Percentiles rank a stretch among this genome's conserved stretches.
Evolutionary conservation across 1,140 invertebrate genomes (phyloP).

Genomic region (Macrocentrus cingulum): DNA sequence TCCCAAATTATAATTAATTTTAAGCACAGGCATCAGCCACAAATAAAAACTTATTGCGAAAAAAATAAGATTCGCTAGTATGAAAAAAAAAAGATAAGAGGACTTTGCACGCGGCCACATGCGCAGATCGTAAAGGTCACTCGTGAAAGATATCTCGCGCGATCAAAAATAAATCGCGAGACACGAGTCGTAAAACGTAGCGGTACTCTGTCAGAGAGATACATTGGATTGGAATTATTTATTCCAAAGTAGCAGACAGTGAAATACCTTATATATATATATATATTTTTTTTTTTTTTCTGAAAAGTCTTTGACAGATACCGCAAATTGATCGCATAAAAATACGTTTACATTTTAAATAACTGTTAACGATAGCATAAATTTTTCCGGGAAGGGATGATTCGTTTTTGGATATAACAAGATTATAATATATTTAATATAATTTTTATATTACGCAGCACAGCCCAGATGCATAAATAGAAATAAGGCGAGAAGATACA

Average conservation of each 20-base stretch:
- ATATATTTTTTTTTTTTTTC: no score
- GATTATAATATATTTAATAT: no score
- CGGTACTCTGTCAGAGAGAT: constrained; percentile 19
- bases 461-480: constrained; percentile 31
- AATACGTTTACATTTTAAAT: no score
- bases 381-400: no score
- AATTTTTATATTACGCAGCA: constrained; percentile 8
- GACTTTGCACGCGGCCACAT: background rate
- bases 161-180: constrained; percentile 29
- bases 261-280: background rate
- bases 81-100: background rate
- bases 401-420: no score
- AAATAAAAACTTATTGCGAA: background rate
- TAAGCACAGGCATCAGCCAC: no score
- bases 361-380: no score
- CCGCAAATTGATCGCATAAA: no score
- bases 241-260: constrained; percentile 2
- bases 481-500: no score
- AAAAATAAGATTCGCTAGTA: constrained; percentile 5
- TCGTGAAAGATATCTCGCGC: constrained; percentile 21
- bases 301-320: background rate
- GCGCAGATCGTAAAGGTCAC: constrained; percentile 28
- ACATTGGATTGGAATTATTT: constrained; percentile 2
- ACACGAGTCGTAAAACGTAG: constrained; percentile 28
- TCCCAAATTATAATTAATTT: no score